Evolutionary conservation across 2,888 invertebrate genomes (phyloP).

Genomic region (Dasypogon diadema): DNA sequence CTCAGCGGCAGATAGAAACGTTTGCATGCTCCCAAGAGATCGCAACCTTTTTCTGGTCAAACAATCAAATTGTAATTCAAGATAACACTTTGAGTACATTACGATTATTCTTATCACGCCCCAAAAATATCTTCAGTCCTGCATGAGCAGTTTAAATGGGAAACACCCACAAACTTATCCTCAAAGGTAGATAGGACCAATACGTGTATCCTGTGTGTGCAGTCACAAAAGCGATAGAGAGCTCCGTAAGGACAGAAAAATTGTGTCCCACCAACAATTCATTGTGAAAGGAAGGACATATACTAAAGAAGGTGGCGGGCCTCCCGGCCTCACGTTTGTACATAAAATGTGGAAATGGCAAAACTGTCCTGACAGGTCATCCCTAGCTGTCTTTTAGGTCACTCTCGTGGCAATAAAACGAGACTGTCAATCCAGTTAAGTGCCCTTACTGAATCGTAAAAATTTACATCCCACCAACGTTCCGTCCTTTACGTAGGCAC

Average conservation of each 20-base stretch:
- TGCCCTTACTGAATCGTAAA: constrained; percentile 44
- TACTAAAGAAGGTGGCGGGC: neutral
- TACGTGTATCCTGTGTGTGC: constrained; percentile 26
- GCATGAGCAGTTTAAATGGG: constrained; percentile 36
- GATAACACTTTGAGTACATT: constrained; percentile 59
- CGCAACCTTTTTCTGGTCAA: constrained; percentile 56
- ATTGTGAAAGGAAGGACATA: constrained; percentile 32
- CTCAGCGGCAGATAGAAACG: constrained; percentile 10
- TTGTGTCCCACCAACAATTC: constrained; percentile 43
- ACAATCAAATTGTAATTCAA: constrained; percentile 60
- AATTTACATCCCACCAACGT: constrained; percentile 36
- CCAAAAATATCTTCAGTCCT: constrained; percentile 51
- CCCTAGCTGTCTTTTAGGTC: constrained; percentile 39
- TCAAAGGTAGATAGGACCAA: constrained; percentile 33
- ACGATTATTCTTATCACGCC: constrained; percentile 57
- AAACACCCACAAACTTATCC: constrained; percentile 40
- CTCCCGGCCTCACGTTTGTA: constrained; percentile 4
- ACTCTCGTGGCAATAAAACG: constrained; percentile 47
- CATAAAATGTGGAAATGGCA: constrained; percentile 42
- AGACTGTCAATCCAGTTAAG: constrained; percentile 48
- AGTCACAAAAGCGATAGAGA: constrained; percentile 30
- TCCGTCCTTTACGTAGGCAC: constrained; percentile 11
- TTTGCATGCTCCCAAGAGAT: constrained; percentile 52
- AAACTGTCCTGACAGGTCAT: constrained; percentile 49
- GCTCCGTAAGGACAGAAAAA: constrained; percentile 21